Evolutionary conservation across 2,888 invertebrate species (phyloP), one percentile per base, ranked within the genome.

Genomic region (Metellina segmentata): DNA sequence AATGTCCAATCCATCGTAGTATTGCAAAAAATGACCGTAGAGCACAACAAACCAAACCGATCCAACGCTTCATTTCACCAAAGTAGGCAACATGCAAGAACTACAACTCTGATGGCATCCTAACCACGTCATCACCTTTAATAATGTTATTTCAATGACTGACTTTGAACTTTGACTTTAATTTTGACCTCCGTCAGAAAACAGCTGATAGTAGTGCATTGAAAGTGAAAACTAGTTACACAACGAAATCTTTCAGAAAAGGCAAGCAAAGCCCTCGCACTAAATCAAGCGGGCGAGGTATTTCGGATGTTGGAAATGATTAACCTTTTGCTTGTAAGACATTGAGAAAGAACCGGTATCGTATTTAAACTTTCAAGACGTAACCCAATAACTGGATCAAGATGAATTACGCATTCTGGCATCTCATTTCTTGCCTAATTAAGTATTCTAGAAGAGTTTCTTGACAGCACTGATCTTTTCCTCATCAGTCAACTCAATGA

Each of bases 361-460:
- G 16, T 7, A 19, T n/a, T 48, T 13, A 8, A n/a, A 16, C 19
- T 83, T 34, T 72, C 74, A 72, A 51, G 74, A 74, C 49, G 83
- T 52, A 83, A 52, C 53, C 74, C 52, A 53, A 8, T 83, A 74
- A 83, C 20, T 20, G 72, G 74, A 53, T 72, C 34, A 11, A 72
- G 83, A 83, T 83, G 52, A 83, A 83, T 83, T 20, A 13, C 9
- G 7, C 20, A 49, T 72, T 71, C 71, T 83, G 71, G 9, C 49
- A 83, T 61, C 48, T 71, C 48, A 49, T 81, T 81, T 81, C 34
- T 61, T 9, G 13, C 7, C 34, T 83, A 83, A 83, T 74, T 72
- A 52, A 9, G 83, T 49, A 81, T 81, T 81, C 81, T 16, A 49
- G 16, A 49, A n/a, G 81, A 34, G 72, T 74, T 52, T 53, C 52